Percentiles rank a stretch among this genome's conserved stretches.
Conservation (phyloP, 2,113 vertebrate species). For the Python bivittatus region DNA sequence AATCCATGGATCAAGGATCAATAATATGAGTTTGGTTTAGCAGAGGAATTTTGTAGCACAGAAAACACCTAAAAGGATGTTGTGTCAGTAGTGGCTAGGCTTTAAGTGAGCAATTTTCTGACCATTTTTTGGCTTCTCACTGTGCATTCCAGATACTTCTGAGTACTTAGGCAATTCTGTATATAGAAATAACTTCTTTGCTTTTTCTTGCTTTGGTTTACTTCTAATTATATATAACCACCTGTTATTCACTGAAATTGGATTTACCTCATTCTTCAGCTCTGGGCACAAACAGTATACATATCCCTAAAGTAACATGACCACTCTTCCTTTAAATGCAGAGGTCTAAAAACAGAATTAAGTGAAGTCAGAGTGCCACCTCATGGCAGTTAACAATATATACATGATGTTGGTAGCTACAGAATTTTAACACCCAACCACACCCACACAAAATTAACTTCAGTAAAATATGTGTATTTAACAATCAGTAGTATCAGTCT, state of each 20-base stretch:
- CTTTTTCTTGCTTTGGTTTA: neutral
- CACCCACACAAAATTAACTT: neutral
- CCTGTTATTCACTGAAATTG: neutral
- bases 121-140: neutral
- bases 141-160: neutral
- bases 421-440: neutral
- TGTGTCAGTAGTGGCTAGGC: neutral
- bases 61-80: neutral
- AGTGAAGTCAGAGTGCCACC: constrained; percentile 1
- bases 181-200: neutral
- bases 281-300: neutral
- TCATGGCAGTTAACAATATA: neutral
- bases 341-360: neutral
- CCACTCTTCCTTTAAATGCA: neutral
- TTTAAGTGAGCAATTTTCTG: neutral
- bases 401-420: neutral
- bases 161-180: neutral
- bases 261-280: neutral
- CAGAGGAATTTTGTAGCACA: neutral
- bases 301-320: neutral
- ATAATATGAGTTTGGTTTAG: neutral
- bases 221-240: neutral
- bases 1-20: neutral
- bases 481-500: neutral
- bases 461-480: neutral